Evolutionary conservation across 2,888 invertebrate species (phyloP), one percentile per base, ranked within the genome.

Genomic region (Ophioninae sp.): DNA sequence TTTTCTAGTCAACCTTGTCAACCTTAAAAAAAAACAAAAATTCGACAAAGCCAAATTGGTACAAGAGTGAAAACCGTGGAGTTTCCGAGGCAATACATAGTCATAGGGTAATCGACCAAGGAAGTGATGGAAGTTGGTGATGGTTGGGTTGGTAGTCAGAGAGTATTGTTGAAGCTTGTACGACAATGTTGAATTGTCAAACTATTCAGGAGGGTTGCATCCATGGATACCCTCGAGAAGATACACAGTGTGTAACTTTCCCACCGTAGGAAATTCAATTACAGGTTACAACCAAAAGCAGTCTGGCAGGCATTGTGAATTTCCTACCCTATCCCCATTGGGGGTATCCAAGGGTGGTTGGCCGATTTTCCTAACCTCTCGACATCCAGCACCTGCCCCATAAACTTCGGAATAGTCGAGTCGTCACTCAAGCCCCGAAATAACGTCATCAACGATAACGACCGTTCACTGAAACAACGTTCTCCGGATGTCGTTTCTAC

Each of bases 261-360:
- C 61, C 51, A 65, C 81, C 37, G 44, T n/a, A 58, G 68, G 79
- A 86, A 89, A 89, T 89, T 88, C 88, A 89, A 89, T 89, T 89
- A 89, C 87, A 87, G 68, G 78, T 69, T 84, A 80, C 85, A 85
- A 85, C 80, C 30, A 64, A 85, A 85, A 17, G 51, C 51, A 51
- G 51, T 13, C 13, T 13, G 51, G 51, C 51, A 51, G 85, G 86
- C 87, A 79, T 39, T 44, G 67, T 56, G 67, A 59, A 75, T 68
- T 63, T 78, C 65, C 23, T 37, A 63, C 58, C 59, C 77, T 44
- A 17, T 30, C 30, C 30, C 30, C 30, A 30, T 30, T 30, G 30
- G 30, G 30, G 63, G 22, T 10, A 68, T 63, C 41, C 6, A 63
- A 72, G 41, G 64, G 51, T 13, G 13, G 17, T 30, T 30, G 30